Base-by-base conservation (phyloP, 2,113 vertebrate species). In the Marmota flaviventris region DNA sequence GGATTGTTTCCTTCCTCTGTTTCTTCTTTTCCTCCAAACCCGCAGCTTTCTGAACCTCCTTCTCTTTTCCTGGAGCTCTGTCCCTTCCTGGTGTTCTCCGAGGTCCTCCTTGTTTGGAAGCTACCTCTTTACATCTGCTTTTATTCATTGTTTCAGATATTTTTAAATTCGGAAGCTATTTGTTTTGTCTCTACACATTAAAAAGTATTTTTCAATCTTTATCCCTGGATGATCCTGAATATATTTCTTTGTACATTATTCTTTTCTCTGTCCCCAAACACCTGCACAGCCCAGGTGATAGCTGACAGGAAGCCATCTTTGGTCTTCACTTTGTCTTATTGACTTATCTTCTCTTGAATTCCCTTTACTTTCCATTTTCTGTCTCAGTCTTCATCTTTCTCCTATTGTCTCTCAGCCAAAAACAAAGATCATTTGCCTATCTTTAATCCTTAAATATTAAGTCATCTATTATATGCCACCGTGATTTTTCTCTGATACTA, bases 401-500 rank as follows among this genome's bases (percentile, higher is more conserved):
- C 51, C 69, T 37, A 27, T 65, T 58, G 13, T 39, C 5, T 63
- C 16, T 91, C 6, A 87, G n/a, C 8, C 48, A 94, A 70, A 91
- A 70, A 42, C 32, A 76, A 87, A 32, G 42, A n/a, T 51, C 87
- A 67, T 84, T 93, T 93, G 76, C 51, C 58, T 56, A 79, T 18
- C 7, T 84, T 90, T 8, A 1, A 13, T 87, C n/a, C 58, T 89
- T 90, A 82, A 27, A 94, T 63, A 95, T 96, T 82, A 51, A 95
- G 34, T 72, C 65, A 77, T 45, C 48, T 58, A 72, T 95, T 94
- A 89, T 32, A 81, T 48, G 29, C 32, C 18, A 85, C 51, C 89
- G 53, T 79, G 48, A 96, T 83, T 96, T 94, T 89, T 96, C 79
- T 89, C 37, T 18, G 75, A 37, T 87, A 95, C 12, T 56, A 53